Evolutionary conservation across 2,888 invertebrate species (phyloP), one percentile per base, ranked within the genome.

Genomic region (Teleiodes luculella): DNA sequence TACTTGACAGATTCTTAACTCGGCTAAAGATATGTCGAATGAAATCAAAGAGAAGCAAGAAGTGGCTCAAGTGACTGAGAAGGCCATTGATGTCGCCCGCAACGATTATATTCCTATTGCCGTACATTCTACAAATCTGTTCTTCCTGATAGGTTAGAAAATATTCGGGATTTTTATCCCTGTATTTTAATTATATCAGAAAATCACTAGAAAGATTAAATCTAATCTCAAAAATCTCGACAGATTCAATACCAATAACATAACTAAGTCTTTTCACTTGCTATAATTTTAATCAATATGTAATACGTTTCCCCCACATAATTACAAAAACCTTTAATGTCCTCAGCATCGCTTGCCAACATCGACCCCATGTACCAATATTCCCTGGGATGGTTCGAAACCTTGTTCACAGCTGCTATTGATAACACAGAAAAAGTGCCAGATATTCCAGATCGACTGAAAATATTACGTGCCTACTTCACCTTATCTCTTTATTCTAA

Each of bases 361-460:
- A 96, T 98, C 63, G 98, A 98, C 86, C 97, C 98, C 1, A 98
- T 98, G 98, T 98, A 98, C 82, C 98, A 98, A 78, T 98, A 98
- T 79, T 98, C 98, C 0, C 87, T 98, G 66, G 92, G 92, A 1
- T 98, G 98, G 98, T 98, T 97, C 80, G 96, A 98, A 70, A 95
- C 95, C 64, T 90, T 98, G 30, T 98, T 95, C 80, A 94, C 94
- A 65, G 90, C 93, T 45, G 93, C 96, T 18, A 98, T 98, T 57
- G 96, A 97, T 64, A 95, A 95, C 65, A 95, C 96, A 0, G 95
- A 95, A 68, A 94, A 93, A 67, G 93, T 93, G n/a, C 97, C 97
- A 61, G 94, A 95, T 60, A 93, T 98, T 10, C 88, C 90, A 0
- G 90, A 92, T 60, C 91, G 98, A 47, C 86, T 98, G 33, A 80